Percentiles rank a stretch among this genome's conserved stretches.
Conservation (phyloP, 2,888 invertebrate genomes). For the Clostera curtula region DNA sequence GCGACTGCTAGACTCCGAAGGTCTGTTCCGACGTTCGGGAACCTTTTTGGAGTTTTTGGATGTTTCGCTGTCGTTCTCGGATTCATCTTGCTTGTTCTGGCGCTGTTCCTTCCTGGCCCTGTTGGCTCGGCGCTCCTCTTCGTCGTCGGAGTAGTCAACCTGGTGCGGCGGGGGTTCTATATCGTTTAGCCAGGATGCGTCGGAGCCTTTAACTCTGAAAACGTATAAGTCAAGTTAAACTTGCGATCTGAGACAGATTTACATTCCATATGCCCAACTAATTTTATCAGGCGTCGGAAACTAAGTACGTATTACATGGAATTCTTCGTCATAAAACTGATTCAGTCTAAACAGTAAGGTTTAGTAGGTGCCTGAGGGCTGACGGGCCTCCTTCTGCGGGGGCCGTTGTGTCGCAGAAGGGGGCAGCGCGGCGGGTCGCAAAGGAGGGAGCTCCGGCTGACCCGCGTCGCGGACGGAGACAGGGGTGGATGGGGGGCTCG, state of each 20-base stretch:
- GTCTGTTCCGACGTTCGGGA: conserved; percentile 49
- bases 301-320: too few relatives aligned
- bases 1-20: conserved; percentile 57
- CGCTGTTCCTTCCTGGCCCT: conserved; percentile 46
- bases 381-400: too few relatives aligned
- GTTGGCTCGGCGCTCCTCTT: conserved; percentile 79
- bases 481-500: too few relatives aligned
- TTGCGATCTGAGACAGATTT: not conserved
- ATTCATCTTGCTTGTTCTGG: conserved; percentile 30
- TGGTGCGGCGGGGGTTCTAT: conserved; percentile 85
- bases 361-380: too few relatives aligned
- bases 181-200: conserved; percentile 92
- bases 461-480: too few relatives aligned
- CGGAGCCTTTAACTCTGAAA: conserved; percentile 85
- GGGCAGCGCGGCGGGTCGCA: too few relatives aligned
- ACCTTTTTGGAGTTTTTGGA: conserved; percentile 38
- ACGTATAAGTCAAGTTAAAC: conserved; percentile 2
- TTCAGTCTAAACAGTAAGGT: too few relatives aligned
- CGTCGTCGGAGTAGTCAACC: conserved; percentile 92
- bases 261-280: too few relatives aligned
- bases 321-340: too few relatives aligned
- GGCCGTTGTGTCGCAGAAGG: too few relatives aligned
- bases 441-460: too few relatives aligned
- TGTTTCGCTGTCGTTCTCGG: conserved; percentile 41
- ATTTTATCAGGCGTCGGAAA: too few relatives aligned